phyloP scores from a whole-genome alignment of 1,140 invertebrate genomes.

The Drosophila micromelanica region DNA sequence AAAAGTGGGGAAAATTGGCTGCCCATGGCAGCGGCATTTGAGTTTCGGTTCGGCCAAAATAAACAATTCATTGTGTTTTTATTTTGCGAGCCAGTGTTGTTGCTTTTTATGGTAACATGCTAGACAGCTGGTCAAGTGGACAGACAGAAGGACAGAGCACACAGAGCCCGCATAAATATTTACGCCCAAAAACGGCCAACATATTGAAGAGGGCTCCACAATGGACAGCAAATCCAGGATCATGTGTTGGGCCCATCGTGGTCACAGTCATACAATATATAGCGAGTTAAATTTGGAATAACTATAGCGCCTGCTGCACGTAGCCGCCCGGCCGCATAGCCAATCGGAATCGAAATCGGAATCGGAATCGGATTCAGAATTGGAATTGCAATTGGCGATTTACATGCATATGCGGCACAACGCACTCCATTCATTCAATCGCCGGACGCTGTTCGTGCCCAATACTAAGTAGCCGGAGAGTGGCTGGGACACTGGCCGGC shows the following conservation, averaged over 20 bases:
- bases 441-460: constrained; percentile 38
- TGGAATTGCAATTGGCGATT: constrained; percentile 75
- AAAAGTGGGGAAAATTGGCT: neutral
- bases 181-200: constrained; percentile 68
- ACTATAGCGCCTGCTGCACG: constrained; percentile 4
- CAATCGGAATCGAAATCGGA: constrained; percentile 60
- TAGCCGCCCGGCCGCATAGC: neutral
- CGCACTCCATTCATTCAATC: constrained; percentile 76
- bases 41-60: constrained; percentile 29
- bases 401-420: constrained; percentile 75
- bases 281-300: constrained; percentile 2
- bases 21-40: constrained; percentile 20
- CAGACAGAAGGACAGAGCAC: constrained; percentile 4
- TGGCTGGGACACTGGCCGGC: neutral
- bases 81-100: constrained; percentile 42
- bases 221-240: neutral
- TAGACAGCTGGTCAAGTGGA: constrained; percentile 12
- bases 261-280: neutral
- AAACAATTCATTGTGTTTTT: constrained; percentile 47
- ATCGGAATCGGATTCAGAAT: constrained; percentile 58
- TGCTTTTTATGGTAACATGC: constrained; percentile 52
- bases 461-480: constrained; percentile 63
- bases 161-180: constrained; percentile 56
- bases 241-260: neutral
- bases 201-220: constrained; percentile 8